Evolutionary conservation across 1,140 invertebrate species (phyloP).

Genomic region (Pollicipes pollicipes): DNA sequence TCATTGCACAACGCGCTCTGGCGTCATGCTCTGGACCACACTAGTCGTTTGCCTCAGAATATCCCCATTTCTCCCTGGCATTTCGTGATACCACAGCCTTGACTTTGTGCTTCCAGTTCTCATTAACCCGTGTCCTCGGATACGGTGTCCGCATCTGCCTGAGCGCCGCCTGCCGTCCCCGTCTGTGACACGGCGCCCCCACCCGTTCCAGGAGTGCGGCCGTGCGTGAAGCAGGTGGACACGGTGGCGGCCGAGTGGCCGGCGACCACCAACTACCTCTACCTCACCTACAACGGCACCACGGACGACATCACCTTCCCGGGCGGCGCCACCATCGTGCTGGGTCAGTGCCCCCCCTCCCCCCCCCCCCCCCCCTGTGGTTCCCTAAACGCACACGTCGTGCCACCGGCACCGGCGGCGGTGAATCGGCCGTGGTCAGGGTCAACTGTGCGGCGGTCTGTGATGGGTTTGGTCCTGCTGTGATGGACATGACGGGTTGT

Average conservation of each 20-base stretch:
- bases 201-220: slow-evolving; percentile 40
- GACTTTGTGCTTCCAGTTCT: too few relatives aligned
- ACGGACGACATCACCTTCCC: slow-evolving; percentile 72
- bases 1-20: too few relatives aligned
- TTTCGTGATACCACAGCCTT: too few relatives aligned
- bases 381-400: neutral
- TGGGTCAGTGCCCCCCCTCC: slow-evolving; percentile 32
- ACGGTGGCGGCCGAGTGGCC: slow-evolving; percentile 99
- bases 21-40: too few relatives aligned
- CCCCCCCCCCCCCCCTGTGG: too few relatives aligned
- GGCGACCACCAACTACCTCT: slow-evolving; percentile 92
- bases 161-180: too few relatives aligned
- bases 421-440: slow-evolving; percentile 89
- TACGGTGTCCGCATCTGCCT: too few relatives aligned
- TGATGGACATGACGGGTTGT: too few relatives aligned
- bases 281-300: slow-evolving; percentile 83
- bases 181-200: too few relatives aligned
- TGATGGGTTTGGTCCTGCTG: slow-evolving; percentile 99
- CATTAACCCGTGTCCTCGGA: too few relatives aligned
- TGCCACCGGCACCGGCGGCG: slow-evolving; percentile 22
- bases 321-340: slow-evolving; percentile 59
- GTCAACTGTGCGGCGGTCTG: slow-evolving; percentile 99
- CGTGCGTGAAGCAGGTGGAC: slow-evolving; percentile 95
- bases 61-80: too few relatives aligned
- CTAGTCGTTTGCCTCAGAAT: too few relatives aligned